Evolutionary conservation across 2,113 vertebrate species (phyloP).

Genomic region (Sigmodon hispidus): DNA sequence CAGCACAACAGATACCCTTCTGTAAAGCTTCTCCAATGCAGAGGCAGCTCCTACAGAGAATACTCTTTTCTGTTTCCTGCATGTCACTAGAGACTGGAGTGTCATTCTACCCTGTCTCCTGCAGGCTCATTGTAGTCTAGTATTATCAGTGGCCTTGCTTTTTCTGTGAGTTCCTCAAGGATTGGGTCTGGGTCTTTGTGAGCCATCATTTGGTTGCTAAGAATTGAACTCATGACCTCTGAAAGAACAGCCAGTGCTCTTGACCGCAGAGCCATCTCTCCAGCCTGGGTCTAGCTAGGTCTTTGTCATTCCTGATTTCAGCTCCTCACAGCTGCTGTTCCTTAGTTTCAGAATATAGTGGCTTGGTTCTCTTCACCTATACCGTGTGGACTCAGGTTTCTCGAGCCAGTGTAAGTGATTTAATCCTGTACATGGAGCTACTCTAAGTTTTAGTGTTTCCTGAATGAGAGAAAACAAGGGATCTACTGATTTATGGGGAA

Average conservation of each 20-base stretch:
- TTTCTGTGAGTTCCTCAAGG: not conserved
- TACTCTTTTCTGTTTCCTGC: not conserved
- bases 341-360: not conserved
- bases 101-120: not conserved
- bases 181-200: not conserved
- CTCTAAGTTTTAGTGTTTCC: not conserved
- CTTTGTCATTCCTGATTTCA: not conserved
- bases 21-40: not conserved
- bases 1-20: not conserved
- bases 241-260: too few relatives aligned
- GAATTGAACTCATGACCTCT: too few relatives aligned
- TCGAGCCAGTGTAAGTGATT: not conserved
- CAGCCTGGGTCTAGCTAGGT: too few relatives aligned
- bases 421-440: not conserved
- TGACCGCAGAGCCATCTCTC: too few relatives aligned
- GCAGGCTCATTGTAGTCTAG: not conserved
- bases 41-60: not conserved
- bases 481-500: not conserved
- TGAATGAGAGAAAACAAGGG: not conserved
- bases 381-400: rapidly evolving
- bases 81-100: not conserved
- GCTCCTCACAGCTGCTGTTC: not conserved
- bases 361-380: not conserved
- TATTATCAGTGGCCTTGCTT: not conserved
- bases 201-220: too few relatives aligned